phyloP scores from a whole-genome alignment of 1,140 invertebrate genomes.

The Sitobion miscanthi region DNA sequence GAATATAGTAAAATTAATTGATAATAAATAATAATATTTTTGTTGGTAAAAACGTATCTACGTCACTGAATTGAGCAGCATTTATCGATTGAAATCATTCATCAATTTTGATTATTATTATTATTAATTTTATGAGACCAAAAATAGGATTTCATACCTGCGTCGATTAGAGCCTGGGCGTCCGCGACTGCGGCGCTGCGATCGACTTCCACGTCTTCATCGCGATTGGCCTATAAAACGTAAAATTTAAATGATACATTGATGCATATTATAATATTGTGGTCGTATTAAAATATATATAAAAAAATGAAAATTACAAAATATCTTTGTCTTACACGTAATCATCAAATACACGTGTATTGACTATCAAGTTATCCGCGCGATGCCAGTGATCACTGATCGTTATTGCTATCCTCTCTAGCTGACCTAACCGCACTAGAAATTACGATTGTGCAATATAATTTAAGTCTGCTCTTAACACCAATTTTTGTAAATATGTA shows the following conservation, averaged over 20 bases:
- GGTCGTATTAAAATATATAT: not conserved
- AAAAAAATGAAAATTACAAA: not conserved
- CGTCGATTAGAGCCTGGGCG: slow-evolving; percentile 67
- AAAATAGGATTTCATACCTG: slow-evolving; percentile 62
- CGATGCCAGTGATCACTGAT: not conserved
- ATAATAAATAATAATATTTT: too few relatives aligned
- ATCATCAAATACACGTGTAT: not conserved
- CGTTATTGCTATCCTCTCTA: not conserved
- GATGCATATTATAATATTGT: not conserved
- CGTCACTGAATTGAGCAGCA: too few relatives aligned
- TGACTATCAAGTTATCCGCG: not conserved
- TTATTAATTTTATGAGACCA: too few relatives aligned
- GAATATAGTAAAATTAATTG: too few relatives aligned
- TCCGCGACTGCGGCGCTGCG: slow-evolving; percentile 65
- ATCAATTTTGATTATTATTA: too few relatives aligned
- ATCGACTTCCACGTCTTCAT: slow-evolving; percentile 76
- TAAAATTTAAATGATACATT: not conserved
- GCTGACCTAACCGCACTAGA: not conserved
- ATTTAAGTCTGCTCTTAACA: not conserved
- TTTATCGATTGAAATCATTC: too few relatives aligned
- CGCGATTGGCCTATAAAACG: slow-evolving; percentile 74
- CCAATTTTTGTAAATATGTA: not conserved
- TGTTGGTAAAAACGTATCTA: too few relatives aligned
- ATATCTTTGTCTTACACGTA: not conserved
- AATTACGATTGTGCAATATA: not conserved